phyloP scores from a whole-genome alignment of 2,113 vertebrate genomes.

The Chunga burmeisteri region DNA sequence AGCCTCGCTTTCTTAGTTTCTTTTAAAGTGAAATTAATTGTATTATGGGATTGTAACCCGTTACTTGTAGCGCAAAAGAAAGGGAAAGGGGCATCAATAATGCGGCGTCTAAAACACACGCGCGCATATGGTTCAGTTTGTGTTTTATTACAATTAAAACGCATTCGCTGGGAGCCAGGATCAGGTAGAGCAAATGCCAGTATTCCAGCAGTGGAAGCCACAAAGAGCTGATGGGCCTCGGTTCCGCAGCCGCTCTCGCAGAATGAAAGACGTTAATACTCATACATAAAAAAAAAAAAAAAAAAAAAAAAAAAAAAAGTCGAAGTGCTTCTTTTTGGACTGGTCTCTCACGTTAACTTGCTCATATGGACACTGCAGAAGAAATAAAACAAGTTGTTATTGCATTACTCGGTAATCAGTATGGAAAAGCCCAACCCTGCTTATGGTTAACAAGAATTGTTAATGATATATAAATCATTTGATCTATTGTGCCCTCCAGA shows the following conservation, averaged over 20 bases:
- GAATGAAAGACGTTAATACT: not conserved
- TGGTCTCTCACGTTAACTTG: constrained; percentile 85
- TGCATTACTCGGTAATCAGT: constrained; percentile 21
- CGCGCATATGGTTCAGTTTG: constrained; percentile 11
- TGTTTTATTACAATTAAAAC: constrained; percentile 44
- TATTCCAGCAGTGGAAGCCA: not conserved
- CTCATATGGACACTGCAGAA: constrained; percentile 84
- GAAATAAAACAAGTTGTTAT: constrained; percentile 62
- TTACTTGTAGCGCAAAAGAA: not conserved
- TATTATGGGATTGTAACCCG: not conserved
- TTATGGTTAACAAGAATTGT: constrained; percentile 44
- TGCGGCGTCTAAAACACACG: not conserved
- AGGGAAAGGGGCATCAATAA: not conserved
- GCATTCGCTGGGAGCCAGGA: not conserved
- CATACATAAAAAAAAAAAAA: constrained; percentile 78
- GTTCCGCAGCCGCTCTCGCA: not conserved
- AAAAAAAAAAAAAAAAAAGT: constrained; percentile 70
- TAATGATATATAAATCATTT: constrained; percentile 64
- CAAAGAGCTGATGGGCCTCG: not conserved
- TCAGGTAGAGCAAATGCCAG: not conserved
- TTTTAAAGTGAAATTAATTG: not conserved
- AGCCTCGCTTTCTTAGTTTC: not conserved
- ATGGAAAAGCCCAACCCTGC: constrained; percentile 26
- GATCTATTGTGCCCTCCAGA: constrained; percentile 45
- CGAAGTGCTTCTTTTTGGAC: constrained; percentile 82